Conservation (phyloP, 2,113 vertebrate species). For the Orycteropus afer region DNA sequence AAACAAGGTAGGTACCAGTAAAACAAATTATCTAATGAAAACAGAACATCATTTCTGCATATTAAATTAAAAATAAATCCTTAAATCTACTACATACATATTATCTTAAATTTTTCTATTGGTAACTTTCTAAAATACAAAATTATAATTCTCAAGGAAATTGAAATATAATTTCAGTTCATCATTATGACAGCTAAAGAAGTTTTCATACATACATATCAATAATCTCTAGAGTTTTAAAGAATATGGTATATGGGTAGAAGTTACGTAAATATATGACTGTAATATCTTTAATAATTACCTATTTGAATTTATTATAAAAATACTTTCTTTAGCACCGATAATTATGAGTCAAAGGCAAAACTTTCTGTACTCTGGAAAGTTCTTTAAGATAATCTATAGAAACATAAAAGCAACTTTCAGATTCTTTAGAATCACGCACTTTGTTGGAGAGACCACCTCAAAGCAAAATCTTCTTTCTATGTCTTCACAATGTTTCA, state of each 20-base stretch:
- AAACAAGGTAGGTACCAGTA: constrained; percentile 29
- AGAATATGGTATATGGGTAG: background rate
- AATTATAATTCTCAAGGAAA: constrained; percentile 19
- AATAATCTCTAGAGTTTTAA: constrained; percentile 29
- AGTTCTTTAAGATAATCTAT: constrained; percentile 25
- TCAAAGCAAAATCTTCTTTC: constrained; percentile 98
- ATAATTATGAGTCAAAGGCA: background rate
- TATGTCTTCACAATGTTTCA: constrained; percentile 97
- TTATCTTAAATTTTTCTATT: background rate
- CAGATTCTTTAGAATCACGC: constrained; percentile 70
- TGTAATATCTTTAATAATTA: background rate
- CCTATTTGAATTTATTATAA: constrained; percentile 24
- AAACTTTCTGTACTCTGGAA: constrained; percentile 28
- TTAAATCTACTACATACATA: constrained; percentile 11
- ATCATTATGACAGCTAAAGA: background rate
- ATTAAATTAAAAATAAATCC: background rate
- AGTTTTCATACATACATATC: background rate
- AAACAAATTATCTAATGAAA: constrained; percentile 39
- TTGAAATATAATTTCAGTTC: constrained; percentile 1
- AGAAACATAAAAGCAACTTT: constrained; percentile 20
- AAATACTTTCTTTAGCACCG: constrained; percentile 15
- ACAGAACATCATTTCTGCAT: background rate
- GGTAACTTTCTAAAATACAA: background rate
- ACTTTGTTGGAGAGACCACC: constrained; percentile 99
- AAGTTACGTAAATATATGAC: background rate